phyloP scores from a whole-genome alignment of 2,888 invertebrate genomes.

The Nephrotoma flavescens region DNA sequence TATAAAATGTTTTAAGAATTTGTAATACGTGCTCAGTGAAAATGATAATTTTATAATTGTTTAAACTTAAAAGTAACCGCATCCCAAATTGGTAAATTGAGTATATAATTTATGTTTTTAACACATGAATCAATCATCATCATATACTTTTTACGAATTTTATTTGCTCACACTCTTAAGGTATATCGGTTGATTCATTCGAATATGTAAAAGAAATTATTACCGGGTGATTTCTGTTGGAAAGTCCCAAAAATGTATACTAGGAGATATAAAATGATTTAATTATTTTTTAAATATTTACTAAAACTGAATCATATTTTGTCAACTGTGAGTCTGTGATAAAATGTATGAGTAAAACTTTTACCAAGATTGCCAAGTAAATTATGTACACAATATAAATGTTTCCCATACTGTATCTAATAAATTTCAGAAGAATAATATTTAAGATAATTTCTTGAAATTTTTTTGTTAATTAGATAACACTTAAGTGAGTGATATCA shows the following conservation, averaged over 20 bases:
- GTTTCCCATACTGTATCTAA: not conserved
- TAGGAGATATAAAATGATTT: not conserved
- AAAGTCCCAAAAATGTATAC: not conserved
- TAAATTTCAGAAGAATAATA: not conserved
- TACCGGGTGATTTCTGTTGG: not conserved
- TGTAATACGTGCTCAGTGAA: not conserved
- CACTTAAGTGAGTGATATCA: not conserved
- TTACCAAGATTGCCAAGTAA: not conserved
- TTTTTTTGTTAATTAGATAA: not conserved
- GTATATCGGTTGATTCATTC: not conserved
- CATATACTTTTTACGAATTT: not conserved
- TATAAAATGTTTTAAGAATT: not conserved
- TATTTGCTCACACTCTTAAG: not conserved
- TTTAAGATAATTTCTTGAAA: not conserved
- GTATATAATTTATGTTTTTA: not conserved
- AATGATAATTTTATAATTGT: not conserved
- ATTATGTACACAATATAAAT: not conserved
- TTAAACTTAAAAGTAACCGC: not conserved
- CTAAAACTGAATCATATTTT: not conserved
- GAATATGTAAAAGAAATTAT: not conserved
- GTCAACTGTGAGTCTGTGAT: not conserved
- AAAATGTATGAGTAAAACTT: too few species aligned
- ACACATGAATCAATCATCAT: not conserved
- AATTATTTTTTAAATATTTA: not conserved
- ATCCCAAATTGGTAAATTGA: not conserved